phyloP scores from a whole-genome alignment of 2,797 vertebrate species.

The Glyptemys insculpta region DNA sequence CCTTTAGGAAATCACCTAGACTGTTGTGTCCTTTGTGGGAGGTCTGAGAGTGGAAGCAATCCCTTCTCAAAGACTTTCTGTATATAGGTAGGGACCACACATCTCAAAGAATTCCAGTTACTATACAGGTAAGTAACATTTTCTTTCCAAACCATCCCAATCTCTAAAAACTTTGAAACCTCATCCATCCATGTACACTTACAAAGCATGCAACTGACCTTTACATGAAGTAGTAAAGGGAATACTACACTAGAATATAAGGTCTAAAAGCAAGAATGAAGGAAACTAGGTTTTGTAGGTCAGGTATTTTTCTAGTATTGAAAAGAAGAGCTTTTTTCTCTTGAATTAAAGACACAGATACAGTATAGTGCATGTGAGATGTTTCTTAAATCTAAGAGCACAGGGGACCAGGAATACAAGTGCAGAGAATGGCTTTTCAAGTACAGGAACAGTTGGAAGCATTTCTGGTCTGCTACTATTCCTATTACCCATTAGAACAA shows the following conservation, averaged over 20 bases:
- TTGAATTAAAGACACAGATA: not conserved
- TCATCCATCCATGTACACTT: not conserved
- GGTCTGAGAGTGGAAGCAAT: not conserved
- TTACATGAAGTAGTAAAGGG: not conserved
- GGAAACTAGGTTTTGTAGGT: not conserved
- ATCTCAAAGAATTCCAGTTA: not conserved
- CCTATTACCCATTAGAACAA: constrained; percentile 50
- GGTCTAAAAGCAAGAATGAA: constrained; percentile 2
- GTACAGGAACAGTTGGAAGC: constrained; percentile 29
- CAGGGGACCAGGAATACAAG: not conserved
- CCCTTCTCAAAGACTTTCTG: not conserved
- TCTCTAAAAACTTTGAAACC: not conserved
- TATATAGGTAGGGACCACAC: not conserved
- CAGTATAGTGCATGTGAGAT: not conserved
- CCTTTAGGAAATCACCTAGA: not conserved
- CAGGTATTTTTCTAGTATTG: not conserved
- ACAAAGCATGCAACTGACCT: not conserved
- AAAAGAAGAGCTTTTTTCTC: constrained; percentile 18
- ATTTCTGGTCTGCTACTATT: constrained; percentile 30
- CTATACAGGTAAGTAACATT: not conserved
- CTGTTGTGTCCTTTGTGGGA: not conserved
- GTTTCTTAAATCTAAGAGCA: constrained; percentile 20
- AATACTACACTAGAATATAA: not conserved
- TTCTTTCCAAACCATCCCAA: not conserved
- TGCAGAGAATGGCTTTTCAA: constrained; percentile 52